These are phyloP conservation scores for Dicrostonyx torquatus DNA, from an alignment of 2,797 vertebrate genomes.

Conservation along the genomic window DNA sequence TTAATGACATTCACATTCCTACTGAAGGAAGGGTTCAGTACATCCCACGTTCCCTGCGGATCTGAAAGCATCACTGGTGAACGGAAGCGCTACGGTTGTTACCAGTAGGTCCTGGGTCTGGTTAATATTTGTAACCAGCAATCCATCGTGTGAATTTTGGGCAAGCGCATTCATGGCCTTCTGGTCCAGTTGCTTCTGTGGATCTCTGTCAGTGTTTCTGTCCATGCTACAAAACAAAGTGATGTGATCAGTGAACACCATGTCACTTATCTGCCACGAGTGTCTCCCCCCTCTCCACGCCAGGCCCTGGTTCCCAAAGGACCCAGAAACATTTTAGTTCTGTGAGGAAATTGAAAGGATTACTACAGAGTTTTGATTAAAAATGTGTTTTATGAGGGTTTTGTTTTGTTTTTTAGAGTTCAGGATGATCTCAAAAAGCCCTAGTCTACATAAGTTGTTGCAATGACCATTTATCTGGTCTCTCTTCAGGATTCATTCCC, in stretches of 20 bases:
- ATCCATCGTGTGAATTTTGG: slow-evolving; percentile 76
- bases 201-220: background rate
- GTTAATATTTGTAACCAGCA: slow-evolving; percentile 81
- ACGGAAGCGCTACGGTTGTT: slow-evolving; percentile 49
- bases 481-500: background rate
- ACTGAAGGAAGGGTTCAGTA: background rate
- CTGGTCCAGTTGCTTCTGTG: background rate
- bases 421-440: background rate
- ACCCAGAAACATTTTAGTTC: background rate
- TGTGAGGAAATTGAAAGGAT: background rate
- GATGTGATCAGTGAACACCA: background rate
- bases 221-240: slow-evolving; percentile 74
- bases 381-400: background rate
- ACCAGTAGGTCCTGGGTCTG: slow-evolving; percentile 85
- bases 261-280: fast-evolving
- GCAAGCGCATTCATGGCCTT: slow-evolving; percentile 12
- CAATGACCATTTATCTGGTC: background rate
- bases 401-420: background rate
- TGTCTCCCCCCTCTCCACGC: background rate
- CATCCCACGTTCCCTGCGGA: background rate
- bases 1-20: background rate
- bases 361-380: background rate
- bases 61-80: background rate
- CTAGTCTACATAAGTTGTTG: background rate
- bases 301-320: background rate